A percentile compares a stretch with the other conserved stretches of the same genome.
phyloP scores from a whole-genome alignment of 2,797 vertebrate species.

The Clarias pachynema region DNA sequence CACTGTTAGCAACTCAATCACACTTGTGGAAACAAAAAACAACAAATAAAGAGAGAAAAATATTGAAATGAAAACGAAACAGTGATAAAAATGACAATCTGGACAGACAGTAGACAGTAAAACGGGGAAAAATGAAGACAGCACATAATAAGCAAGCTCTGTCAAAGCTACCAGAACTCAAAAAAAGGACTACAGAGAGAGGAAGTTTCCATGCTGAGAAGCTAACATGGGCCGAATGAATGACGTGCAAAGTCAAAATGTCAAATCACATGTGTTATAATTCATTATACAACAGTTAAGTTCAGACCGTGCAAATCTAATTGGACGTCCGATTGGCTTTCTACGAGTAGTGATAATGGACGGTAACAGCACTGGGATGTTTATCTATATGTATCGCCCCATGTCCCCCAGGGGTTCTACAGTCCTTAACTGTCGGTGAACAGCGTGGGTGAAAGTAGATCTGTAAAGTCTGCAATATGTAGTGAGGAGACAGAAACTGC shows the following conservation, averaged over 20 bases:
- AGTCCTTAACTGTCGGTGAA: no score
- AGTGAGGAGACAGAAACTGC: no score
- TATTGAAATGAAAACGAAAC: constrained; percentile 47
- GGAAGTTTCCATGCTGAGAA: constrained; percentile 77
- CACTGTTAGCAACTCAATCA: constrained; percentile 81
- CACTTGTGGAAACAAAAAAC: constrained; percentile 65
- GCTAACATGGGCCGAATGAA: constrained; percentile 69
- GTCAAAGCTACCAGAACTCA: constrained; percentile 63
- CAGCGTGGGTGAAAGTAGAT: no score
- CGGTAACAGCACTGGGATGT: no score
- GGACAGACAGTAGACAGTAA: constrained; percentile 63
- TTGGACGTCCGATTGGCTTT: no score
- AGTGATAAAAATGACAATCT: constrained; percentile 68
- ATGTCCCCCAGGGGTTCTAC: no score
- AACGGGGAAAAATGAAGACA: constrained; percentile 70
- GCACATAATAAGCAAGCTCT: constrained; percentile 76
- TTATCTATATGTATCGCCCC: no score
- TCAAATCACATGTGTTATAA: background rate
- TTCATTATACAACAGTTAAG: no score
- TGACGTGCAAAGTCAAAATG: constrained; percentile 10
- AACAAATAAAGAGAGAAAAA: background rate
- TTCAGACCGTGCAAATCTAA: no score
- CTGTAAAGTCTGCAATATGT: no score
- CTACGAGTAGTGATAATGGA: no score
- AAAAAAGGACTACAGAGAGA: constrained; percentile 58